Base-by-base conservation (phyloP, 2,113 vertebrate genomes). In the Rana temporaria region DNA sequence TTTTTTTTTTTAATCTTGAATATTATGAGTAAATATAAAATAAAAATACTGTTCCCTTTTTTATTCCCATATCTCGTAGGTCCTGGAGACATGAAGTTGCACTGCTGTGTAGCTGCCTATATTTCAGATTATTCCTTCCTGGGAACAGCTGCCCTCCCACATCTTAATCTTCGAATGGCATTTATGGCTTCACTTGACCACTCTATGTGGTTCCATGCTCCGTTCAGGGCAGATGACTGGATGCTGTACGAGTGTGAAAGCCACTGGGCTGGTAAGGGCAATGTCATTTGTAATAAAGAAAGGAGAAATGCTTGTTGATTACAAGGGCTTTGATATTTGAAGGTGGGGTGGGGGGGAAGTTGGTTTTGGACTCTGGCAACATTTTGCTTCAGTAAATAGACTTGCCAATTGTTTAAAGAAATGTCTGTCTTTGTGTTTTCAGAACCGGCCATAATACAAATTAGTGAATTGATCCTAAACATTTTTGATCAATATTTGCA, bases 221-320 rank as follows among this genome's bases (percentile, higher is more conserved):
- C 95, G 0, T 99, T 99, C 92, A 92, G 96, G 79, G 92, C 96
- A 0, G 97, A 99, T 62, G 94, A 98, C 86, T 99, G 98, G 97
- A 99, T 99, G 97, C 86, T 99, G 3, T 98, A 98, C 0, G 96
- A 99, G 85, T 98, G 95, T 0, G 96, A 98, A 87, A 99, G 98
- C 83, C 95, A 97, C 7, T 99, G 97, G 97, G 93, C 97, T 62
- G 97, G 97, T 99, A 81, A 93, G 94, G 90, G 57, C 12, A 48
- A 30, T 30, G 3, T 1, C 6, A 48, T 48, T 6, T 48, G 9
- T 14, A 3, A 48, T 3, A 30, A 30, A 30, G 26, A 30, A 30
- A 3, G 26, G 26, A 30, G 26, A 30, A 30, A 30, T 30, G 26
- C 26, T 2, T 2, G 26, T 30, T 2, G 3, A 2, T 30, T 30